Base-by-base conservation (phyloP, 2,113 vertebrate species). In the Pyxicephalus adspersus region DNA sequence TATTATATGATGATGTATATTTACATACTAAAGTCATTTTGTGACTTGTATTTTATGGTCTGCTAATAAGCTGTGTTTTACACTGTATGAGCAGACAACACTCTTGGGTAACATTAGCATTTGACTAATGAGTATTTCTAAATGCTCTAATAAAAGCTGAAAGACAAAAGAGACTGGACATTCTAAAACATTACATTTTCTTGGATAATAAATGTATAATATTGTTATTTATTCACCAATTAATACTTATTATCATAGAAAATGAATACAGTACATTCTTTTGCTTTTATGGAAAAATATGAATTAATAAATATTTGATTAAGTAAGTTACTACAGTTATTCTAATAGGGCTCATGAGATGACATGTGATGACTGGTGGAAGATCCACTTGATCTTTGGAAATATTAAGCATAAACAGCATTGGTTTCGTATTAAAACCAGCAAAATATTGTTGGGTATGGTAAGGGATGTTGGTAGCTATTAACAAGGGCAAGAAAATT, bases 21-120 rank as follows among this genome's bases (percentile, higher is more conserved):
- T 11, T 67, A 50, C 16, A 22, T n/a, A 11, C 34, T 16, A 66
- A 13, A 50, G 34, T 66, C 34, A n/a, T 66, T 31, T 67, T 67
- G 19, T 67, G 38, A 34, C 38, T 4, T 67, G 15, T 67, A 23
- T 29, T 67, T 50, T 67, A 67, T 66, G n/a, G 64, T 9, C 4
- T 66, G n/a, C 22, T 67, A 13, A 23, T 50, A 50, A 23, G 34
- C 9, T 23, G 16, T 67, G 11, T 67, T 50, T 67, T 67, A 67
- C 34, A 67, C 34, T 45, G 45, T 45, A 67, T 34, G 45, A 50
- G 45, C 34, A 67, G n/a, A 25, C 20, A 2, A 17, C 16, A 50
- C 65, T 25, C 65, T 45, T 50, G 65, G 65, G 65, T 45, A 22
- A 67, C 65, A 67, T 67, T 50, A 67, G n/a, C 4, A 67, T 23